Conservation (phyloP, 2,113 vertebrate species). For the Atrichornis clamosus region DNA sequence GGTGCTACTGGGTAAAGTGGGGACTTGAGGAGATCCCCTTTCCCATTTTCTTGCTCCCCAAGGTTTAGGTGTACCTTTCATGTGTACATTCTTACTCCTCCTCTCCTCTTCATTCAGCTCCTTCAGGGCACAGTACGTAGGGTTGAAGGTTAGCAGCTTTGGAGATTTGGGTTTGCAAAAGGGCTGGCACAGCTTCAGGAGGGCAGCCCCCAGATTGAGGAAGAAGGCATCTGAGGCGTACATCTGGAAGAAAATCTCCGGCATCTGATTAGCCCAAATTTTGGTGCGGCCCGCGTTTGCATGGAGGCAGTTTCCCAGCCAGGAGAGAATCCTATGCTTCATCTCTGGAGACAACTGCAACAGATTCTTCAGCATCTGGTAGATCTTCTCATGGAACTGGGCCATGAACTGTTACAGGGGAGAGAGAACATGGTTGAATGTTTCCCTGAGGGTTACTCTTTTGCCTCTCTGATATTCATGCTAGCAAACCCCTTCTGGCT, state of each 20-base stretch:
- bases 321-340: conserved; percentile 89
- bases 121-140: conserved; percentile 91
- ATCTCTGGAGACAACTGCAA: conserved; percentile 91
- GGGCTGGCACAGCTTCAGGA: conserved; percentile 95
- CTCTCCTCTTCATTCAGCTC: conserved; percentile 93
- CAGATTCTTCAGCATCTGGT: conserved; percentile 92
- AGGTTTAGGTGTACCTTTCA: conserved; percentile 74
- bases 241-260: conserved; percentile 97
- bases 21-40: neutral
- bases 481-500: neutral
- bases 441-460: neutral
- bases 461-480: accelerated
- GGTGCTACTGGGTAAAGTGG: neutral
- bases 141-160: conserved; percentile 92
- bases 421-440: neutral
- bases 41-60: too few relatives aligned
- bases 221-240: conserved; percentile 95
- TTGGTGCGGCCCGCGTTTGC: conserved; percentile 91
- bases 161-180: conserved; percentile 91
- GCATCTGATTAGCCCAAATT: conserved; percentile 99
- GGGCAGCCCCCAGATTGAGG: conserved; percentile 90
- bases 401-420: conserved; percentile 85
- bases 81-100: conserved; percentile 88
- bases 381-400: conserved; percentile 95
- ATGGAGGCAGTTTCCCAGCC: conserved; percentile 94